Evolutionary conservation across 2,113 vertebrate genomes (phyloP).

Genomic region (Centropristis striata): DNA sequence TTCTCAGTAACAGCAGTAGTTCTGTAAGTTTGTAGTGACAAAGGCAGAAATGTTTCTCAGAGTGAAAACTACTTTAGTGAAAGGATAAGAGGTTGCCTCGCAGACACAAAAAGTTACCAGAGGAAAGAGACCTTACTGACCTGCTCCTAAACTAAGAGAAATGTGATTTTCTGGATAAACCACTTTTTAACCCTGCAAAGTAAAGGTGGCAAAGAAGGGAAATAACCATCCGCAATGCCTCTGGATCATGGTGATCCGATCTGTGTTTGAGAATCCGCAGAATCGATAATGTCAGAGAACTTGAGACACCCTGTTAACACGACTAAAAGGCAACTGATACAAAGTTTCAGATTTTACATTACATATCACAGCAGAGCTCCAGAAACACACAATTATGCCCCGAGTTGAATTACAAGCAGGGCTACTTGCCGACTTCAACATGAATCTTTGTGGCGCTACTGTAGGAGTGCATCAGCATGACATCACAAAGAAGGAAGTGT

Average conservation of each 20-base stretch:
- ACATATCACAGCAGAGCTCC: not conserved
- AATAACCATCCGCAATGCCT: not conserved
- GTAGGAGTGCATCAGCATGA: slow-evolving; percentile 51
- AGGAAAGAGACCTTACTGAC: not conserved
- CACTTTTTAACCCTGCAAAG: not conserved
- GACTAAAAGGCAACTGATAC: not conserved
- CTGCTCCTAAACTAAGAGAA: not conserved
- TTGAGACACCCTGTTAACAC: not conserved
- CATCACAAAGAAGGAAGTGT: slow-evolving; percentile 61
- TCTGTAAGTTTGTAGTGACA: not conserved
- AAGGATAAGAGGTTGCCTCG: not conserved
- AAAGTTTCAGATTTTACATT: slow-evolving; percentile 6
- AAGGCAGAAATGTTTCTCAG: not conserved
- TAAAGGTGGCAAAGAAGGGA: not conserved
- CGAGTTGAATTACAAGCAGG: slow-evolving; percentile 1
- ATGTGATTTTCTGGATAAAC: slow-evolving; percentile 12
- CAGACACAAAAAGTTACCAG: slow-evolving; percentile 2
- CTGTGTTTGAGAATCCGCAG: not conserved
- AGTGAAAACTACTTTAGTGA: not conserved
- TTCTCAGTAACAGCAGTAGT: not conserved
- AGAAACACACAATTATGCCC: not conserved
- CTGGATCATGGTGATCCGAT: not conserved
- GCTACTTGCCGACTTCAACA: not conserved
- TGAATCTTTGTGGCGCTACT: slow-evolving; percentile 31
- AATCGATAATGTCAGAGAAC: not conserved